phyloP scores from a whole-genome alignment of 2,888 invertebrate genomes.

The Caenorhabditis sinica region DNA sequence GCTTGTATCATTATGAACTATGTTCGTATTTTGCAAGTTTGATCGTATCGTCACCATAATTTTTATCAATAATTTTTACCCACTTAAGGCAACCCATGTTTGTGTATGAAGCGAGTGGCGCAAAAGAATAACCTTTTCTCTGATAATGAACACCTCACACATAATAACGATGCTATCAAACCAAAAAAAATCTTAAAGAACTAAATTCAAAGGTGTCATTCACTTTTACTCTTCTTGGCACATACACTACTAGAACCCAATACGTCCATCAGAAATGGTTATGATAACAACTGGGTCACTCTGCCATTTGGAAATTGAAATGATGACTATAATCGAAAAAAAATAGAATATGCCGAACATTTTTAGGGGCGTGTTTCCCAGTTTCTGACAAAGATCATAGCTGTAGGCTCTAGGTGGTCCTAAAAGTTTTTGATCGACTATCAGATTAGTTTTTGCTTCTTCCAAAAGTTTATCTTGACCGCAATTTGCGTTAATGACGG shows the following conservation, averaged over 20 bases:
- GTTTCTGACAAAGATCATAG: background rate
- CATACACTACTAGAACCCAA: conserved; percentile 2
- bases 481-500: background rate
- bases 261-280: background rate
- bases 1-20: background rate
- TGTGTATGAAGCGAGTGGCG: conserved; percentile 16
- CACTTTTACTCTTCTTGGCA: background rate
- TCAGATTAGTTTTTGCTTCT: background rate
- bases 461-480: background rate
- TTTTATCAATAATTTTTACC: conserved; percentile 16
- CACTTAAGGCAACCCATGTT: conserved; percentile 29
- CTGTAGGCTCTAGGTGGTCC: background rate
- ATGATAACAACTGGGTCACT: conserved; percentile 19
- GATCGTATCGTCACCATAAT: background rate
- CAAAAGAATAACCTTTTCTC: conserved; percentile 3
- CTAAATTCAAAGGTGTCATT: background rate
- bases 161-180: conserved; percentile 31
- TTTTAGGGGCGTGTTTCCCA: background rate
- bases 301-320: background rate
- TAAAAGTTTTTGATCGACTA: background rate
- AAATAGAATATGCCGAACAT: background rate
- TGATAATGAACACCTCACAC: conserved; percentile 26
- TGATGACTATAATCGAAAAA: conserved; percentile 6
- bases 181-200: background rate
- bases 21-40: background rate